These are phyloP conservation scores for Orthonychiurus folsomi DNA, from an alignment of 2,888 invertebrate genomes.

Conservation along the genomic window DNA sequence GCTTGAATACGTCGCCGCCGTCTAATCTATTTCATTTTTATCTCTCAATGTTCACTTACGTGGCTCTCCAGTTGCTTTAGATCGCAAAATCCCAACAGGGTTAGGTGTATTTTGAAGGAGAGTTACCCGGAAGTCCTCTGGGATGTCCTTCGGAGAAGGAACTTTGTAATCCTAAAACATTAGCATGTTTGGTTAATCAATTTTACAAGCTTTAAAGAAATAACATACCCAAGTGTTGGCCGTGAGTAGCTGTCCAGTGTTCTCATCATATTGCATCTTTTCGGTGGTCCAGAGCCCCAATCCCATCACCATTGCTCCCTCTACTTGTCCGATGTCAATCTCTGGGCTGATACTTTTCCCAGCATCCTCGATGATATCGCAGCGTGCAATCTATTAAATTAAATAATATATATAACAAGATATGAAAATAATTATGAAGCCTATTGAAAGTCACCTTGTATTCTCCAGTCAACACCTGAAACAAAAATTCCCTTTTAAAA, in stretches of 20 bases:
- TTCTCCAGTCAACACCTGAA: slow-evolving; percentile 17
- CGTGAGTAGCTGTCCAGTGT: slow-evolving; percentile 44
- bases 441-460: too few relatives aligned
- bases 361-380: slow-evolving; percentile 40
- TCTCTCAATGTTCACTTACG: too few relatives aligned
- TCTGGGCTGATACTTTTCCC: slow-evolving; percentile 41
- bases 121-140: slow-evolving; percentile 57
- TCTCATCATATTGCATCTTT: slow-evolving; percentile 43
- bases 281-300: slow-evolving; percentile 45
- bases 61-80: too few relatives aligned
- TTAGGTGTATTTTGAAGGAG: slow-evolving; percentile 29
- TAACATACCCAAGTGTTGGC: slow-evolving; percentile 44
- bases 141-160: slow-evolving; percentile 68
- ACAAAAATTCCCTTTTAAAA: too few relatives aligned
- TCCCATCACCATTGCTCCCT: slow-evolving; percentile 47
- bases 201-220: slow-evolving; percentile 5
- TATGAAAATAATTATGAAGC: too few relatives aligned
- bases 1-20: too few relatives aligned
- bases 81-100: slow-evolving; percentile 25
- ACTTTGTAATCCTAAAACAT: slow-evolving; percentile 61
- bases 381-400: slow-evolving; percentile 33
- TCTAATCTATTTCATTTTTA: too few relatives aligned
- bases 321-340: slow-evolving; percentile 46
- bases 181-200: too few relatives aligned
- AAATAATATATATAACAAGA: slow-evolving; percentile 1